A percentile compares a stretch with the other conserved stretches of the same genome.
Conservation (phyloP, 2,113 vertebrate genomes). For the Spheniscus mendiculus region DNA sequence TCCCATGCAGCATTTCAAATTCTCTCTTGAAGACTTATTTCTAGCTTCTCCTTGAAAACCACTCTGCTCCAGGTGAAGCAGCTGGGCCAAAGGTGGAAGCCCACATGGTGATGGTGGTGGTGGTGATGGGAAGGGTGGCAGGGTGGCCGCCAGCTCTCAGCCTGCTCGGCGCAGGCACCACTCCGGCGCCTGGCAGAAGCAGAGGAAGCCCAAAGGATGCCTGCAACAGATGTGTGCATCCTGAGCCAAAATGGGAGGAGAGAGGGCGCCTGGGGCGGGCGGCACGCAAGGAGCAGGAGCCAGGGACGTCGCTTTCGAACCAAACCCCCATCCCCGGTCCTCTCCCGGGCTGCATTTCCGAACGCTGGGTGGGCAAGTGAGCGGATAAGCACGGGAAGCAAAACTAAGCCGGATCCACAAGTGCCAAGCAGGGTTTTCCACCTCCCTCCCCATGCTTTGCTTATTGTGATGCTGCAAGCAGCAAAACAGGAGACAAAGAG, state of each 20-base stretch:
- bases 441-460: background rate
- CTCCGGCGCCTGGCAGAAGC: background rate
- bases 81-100: background rate
- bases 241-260: background rate
- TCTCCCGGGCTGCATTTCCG: accelerated
- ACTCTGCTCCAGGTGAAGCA: background rate
- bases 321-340: background rate
- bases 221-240: background rate
- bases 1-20: background rate
- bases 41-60: background rate
- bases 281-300: background rate
- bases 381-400: background rate
- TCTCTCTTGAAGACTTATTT: background rate
- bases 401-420: background rate
- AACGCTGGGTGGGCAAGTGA: background rate
- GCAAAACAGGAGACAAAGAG: background rate
- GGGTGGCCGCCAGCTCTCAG: accelerated
- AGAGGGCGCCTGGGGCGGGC: accelerated
- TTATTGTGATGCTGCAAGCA: background rate
- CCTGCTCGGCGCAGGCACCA: background rate
- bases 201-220: background rate
- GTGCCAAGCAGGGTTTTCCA: background rate
- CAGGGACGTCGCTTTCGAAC: accelerated
- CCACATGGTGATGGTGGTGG: background rate
- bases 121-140: accelerated